These are phyloP conservation scores for Phthorimaea operculella DNA, from an alignment of 1,140 invertebrate species.

Conservation along the genomic window DNA sequence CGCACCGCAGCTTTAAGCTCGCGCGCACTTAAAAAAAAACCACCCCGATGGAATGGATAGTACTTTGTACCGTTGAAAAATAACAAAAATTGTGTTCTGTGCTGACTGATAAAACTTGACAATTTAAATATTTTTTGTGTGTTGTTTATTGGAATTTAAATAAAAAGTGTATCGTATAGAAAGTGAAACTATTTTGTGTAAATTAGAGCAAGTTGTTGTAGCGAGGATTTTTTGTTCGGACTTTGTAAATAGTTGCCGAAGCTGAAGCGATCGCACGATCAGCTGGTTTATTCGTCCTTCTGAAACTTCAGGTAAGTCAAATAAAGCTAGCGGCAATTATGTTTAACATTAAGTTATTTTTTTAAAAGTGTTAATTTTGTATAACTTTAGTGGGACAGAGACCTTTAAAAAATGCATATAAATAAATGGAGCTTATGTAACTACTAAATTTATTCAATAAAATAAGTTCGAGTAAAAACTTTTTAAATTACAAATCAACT, in stretches of 20 bases:
- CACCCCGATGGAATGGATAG: constrained; percentile 51
- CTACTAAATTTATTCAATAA: too few species aligned
- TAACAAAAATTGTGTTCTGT: background rate
- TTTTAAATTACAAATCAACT: too few species aligned
- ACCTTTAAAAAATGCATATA: too few species aligned
- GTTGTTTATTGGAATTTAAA: background rate
- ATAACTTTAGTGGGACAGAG: too few species aligned
- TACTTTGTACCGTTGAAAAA: constrained; percentile 4
- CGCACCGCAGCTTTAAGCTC: constrained; percentile 53
- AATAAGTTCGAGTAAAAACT: too few species aligned
- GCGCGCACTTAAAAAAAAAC: constrained; percentile 29
- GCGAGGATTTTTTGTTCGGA: background rate
- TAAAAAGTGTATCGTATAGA: background rate
- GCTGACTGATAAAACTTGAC: background rate
- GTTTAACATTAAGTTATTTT: too few species aligned
- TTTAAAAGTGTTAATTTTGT: too few species aligned
- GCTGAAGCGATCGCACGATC: background rate
- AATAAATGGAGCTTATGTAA: too few species aligned
- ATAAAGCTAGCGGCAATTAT: background rate
- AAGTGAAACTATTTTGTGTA: background rate
- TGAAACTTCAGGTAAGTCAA: background rate
- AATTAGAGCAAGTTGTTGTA: background rate
- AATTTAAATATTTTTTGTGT: background rate
- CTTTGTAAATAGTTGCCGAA: background rate
- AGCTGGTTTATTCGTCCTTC: background rate